Evolutionary conservation across 2,797 vertebrate species (phyloP), one percentile per base, ranked within the genome.

Genomic region (Crenichthys baileyi): DNA sequence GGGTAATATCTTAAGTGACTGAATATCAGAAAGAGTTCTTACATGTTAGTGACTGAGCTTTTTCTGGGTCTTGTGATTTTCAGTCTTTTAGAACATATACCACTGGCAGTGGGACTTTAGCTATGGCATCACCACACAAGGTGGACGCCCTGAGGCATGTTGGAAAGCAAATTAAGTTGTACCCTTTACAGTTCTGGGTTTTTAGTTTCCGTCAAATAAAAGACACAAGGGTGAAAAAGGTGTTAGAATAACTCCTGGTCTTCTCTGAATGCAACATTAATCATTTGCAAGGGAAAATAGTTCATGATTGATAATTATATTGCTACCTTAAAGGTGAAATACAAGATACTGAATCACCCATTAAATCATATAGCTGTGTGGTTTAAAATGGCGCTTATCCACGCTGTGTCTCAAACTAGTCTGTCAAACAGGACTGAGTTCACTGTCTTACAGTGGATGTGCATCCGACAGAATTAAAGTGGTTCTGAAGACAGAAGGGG

Each of bases 61-160:
- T 70, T 7, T 29, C 39, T 53, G 72, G 36, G 75, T 46, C 36
- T 72, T 44, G 26, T 48, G 73, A 72, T 81, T 75, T 81, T 58
- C 55, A 39, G 7, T n/a, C 56, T 22, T 13, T 18, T 39, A 65
- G 39, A 76, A 75, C 31, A 61, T 48, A 22, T 7, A 75, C 26
- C 11, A 8, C 4, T 36, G 51, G 15, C 5, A n/a, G 24, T 39
- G 61, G 70, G 73, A 79, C 70, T 65, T 72, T 77, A 65, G 63
- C 80, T 65, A 79, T 55, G 12, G n/a, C 46, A 73, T 72, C 48
- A 9, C 7, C 16, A 41, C 6, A 20, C 58, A 31, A 18, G 31
- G 18, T 61, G 36, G 9, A 44, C 58, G 53, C 36, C 71, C 9
- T 39, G 22, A 72, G 36, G 51, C 71, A 12, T 2, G 3, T 55